Percentiles rank a stretch among this genome's conserved stretches.
Evolutionary conservation across 2,888 invertebrate genomes (phyloP).

Genomic region (Spisula solida): DNA sequence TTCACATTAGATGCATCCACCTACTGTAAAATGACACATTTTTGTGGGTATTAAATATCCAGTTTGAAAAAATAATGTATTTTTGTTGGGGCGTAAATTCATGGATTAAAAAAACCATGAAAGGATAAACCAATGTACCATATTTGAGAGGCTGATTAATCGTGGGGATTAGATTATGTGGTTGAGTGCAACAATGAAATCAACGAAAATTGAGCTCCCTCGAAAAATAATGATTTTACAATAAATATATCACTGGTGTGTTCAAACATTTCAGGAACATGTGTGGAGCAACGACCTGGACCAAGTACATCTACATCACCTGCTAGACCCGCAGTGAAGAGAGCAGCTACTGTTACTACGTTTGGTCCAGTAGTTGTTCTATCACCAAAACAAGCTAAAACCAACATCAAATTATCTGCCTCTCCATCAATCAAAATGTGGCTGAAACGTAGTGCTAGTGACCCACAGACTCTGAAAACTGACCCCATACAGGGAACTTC

Average conservation of each 20-base stretch:
- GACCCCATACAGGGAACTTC: background rate
- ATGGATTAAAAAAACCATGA: too few relatives aligned
- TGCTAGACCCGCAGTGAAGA: constrained; percentile 49
- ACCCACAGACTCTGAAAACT: constrained; percentile 2
- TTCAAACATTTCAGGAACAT: background rate
- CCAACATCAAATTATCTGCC: constrained; percentile 39
- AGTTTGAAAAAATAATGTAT: too few relatives aligned
- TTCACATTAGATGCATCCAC: too few relatives aligned
- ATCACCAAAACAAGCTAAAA: constrained; percentile 63
- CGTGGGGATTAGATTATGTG: too few relatives aligned
- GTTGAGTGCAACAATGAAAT: too few relatives aligned
- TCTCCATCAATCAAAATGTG: constrained; percentile 78
- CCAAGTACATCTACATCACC: background rate
- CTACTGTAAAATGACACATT: too few relatives aligned
- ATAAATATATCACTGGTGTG: background rate
- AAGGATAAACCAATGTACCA: too few relatives aligned
- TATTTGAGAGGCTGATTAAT: too few relatives aligned
- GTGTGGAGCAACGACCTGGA: background rate
- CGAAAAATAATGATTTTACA: too few relatives aligned
- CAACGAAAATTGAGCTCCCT: too few relatives aligned
- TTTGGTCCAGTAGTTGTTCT: constrained; percentile 48
- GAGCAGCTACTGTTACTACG: constrained; percentile 51
- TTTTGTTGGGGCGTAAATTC: too few relatives aligned
- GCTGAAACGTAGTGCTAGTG: constrained; percentile 71
- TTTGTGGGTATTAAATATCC: too few relatives aligned